Base-by-base conservation (phyloP, 2,888 invertebrate genomes). In the Cataglyphis livida region DNA sequence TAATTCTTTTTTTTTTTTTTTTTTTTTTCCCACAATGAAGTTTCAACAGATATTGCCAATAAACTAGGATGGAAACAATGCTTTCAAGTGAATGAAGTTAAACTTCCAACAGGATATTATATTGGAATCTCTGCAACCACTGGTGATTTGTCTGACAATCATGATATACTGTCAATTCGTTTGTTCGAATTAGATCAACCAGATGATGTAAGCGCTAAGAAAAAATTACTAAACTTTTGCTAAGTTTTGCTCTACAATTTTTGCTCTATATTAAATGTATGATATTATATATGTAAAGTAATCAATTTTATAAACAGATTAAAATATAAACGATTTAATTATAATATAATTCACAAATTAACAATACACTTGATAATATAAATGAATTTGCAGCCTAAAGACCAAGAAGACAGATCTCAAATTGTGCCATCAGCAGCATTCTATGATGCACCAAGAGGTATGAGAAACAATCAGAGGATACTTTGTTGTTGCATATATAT, bases 121-220 rank as follows among this genome's bases (percentile, higher is more conserved):
- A 97, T 99, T 94, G 99, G 99, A 1, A 96, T 98, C 5, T 97
- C 99, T 0, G 98, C 99, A 0, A 99, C 99, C 0, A 99, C 99
- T 0, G 99, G 99, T 1, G 99, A 99, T 94, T 95, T 99, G 64
- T 97, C 98, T 85, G 99, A 99, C 95, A 98, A 98, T 95, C 99
- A 99, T 94, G 99, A 99, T 95, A 96, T 99, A 85, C 96, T 98
- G 85, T 97, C 98, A 1, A 96, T 99, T 85, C 98, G 98, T 95
- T 96, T 99, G 93, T 99, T 97, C 93, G 99, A 99, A 94, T 95
- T 99, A 82, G 99, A 99, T 93, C 95, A 97, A 76, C 96, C 97
- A 76, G 96, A 96, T 85, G 96, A 96, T 93, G 96, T 96, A 94
- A 95, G 95, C 92, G 51, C 2, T 35, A 15, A 62, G 48, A 48